These are phyloP conservation scores for Gyps fulvus DNA, from an alignment of 2,113 vertebrate genomes.

Conservation along the genomic window DNA sequence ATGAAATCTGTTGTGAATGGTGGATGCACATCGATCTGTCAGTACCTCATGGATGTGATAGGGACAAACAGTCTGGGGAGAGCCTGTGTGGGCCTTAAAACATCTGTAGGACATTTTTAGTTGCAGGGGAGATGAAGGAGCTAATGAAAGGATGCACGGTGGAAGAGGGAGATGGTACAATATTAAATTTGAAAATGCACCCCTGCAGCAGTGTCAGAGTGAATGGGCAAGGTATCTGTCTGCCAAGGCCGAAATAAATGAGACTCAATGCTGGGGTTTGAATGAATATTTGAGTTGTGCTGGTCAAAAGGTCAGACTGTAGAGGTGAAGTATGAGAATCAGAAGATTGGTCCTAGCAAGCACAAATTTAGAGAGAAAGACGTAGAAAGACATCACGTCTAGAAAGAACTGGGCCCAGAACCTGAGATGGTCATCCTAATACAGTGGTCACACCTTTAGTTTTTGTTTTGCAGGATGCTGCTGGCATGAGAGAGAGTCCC, in stretches of 20 bases:
- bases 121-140: background rate
- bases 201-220: background rate
- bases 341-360: background rate
- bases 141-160: background rate
- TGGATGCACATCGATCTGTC: background rate
- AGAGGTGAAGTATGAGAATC: background rate
- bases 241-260: background rate
- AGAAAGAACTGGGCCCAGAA: background rate
- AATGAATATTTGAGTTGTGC: background rate
- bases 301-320: background rate
- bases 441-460: background rate
- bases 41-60: background rate
- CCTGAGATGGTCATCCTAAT: background rate
- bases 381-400: background rate
- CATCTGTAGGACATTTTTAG: background rate
- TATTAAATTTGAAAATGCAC: background rate
- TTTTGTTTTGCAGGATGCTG: background rate
- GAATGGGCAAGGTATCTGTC: background rate
- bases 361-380: background rate
- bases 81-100: background rate
- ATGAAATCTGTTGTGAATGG: background rate
- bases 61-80: background rate
- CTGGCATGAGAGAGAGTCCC: background rate
- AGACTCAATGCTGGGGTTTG: background rate
- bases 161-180: background rate